Percentiles rank a stretch among this genome's conserved stretches.
Conservation (phyloP, 2,113 vertebrate genomes). For the Sakesphorus luctuosus region DNA sequence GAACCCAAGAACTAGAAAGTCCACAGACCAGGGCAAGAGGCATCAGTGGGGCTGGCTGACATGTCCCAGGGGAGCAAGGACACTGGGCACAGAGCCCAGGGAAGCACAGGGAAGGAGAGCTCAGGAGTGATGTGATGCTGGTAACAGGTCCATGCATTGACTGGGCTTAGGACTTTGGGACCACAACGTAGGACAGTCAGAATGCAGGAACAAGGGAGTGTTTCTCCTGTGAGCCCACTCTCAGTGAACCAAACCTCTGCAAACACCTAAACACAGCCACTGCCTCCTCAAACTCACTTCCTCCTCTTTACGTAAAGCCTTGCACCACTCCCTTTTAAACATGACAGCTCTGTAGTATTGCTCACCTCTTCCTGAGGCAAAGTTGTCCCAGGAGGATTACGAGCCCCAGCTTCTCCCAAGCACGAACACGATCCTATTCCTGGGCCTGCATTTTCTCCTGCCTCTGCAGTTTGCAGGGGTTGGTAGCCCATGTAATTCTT, state of each 20-base stretch:
- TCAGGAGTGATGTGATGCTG: background rate
- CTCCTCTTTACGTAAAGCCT: background rate
- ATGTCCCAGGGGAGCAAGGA: background rate
- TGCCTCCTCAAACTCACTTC: background rate
- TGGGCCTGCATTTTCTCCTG: background rate
- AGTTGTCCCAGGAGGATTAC: background rate
- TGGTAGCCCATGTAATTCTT: background rate
- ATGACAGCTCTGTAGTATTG: background rate
- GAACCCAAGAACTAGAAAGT: background rate
- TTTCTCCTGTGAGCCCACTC: background rate
- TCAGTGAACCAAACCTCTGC: background rate
- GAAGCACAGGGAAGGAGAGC: background rate
- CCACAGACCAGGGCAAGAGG: background rate
- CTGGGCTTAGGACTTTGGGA: background rate
- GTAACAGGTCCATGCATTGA: background rate
- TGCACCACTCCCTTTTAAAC: background rate
- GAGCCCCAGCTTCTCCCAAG: background rate
- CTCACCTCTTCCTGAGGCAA: background rate
- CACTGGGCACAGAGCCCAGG: background rate
- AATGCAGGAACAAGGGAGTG: background rate
- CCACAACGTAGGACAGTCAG: fast-evolving
- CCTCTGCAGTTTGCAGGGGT: background rate
- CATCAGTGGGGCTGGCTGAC: background rate
- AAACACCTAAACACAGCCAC: background rate
- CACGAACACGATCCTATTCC: fast-evolving